Percentiles rank a stretch among this genome's conserved stretches.
These are phyloP conservation scores for Hanleya hanleyi DNA, from an alignment of 2,888 invertebrate species.

Conservation along the genomic window DNA sequence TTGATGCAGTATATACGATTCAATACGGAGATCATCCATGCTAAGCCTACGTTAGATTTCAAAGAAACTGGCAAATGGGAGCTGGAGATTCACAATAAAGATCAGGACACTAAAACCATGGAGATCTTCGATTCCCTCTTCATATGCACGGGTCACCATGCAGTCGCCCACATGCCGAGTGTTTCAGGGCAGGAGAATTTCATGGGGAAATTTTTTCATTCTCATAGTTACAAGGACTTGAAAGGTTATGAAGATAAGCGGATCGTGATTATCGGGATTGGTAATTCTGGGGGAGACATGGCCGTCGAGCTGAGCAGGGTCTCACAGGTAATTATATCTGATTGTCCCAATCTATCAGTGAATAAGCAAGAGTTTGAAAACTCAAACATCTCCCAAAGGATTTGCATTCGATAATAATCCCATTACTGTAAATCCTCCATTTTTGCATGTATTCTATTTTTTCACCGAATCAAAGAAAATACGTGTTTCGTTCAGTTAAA, in stretches of 20 bases:
- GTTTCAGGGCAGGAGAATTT: conserved; percentile 57
- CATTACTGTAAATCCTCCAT: too few relatives aligned
- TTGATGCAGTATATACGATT: conserved; percentile 62
- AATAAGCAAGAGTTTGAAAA: too few relatives aligned
- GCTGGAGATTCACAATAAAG: conserved; percentile 53
- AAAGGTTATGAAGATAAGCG: conserved; percentile 63
- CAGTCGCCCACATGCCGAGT: conserved; percentile 46
- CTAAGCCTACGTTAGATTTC: conserved; percentile 54
- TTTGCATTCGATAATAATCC: too few relatives aligned
- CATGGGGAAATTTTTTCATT: conserved; percentile 59
- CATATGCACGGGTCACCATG: conserved; percentile 68
- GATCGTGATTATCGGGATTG: conserved; percentile 75
- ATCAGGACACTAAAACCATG: conserved; percentile 42
- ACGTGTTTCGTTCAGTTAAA: too few relatives aligned
- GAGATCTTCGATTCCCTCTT: conserved; percentile 64
- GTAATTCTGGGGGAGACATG: conserved; percentile 75
- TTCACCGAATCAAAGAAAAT: too few relatives aligned
- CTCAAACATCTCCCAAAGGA: too few relatives aligned
- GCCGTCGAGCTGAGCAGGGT: conserved; percentile 73
- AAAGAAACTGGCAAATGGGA: conserved; percentile 64
- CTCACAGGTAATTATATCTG: conserved; percentile 67
- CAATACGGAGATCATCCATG: conserved; percentile 49
- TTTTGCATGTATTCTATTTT: too few relatives aligned
- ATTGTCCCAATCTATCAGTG: too few relatives aligned
- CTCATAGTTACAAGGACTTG: conserved; percentile 61